A percentile compares a stretch with the other conserved stretches of the same genome.
phyloP scores from a whole-genome alignment of 1,140 invertebrate species.

The Nilaparvata lugens region DNA sequence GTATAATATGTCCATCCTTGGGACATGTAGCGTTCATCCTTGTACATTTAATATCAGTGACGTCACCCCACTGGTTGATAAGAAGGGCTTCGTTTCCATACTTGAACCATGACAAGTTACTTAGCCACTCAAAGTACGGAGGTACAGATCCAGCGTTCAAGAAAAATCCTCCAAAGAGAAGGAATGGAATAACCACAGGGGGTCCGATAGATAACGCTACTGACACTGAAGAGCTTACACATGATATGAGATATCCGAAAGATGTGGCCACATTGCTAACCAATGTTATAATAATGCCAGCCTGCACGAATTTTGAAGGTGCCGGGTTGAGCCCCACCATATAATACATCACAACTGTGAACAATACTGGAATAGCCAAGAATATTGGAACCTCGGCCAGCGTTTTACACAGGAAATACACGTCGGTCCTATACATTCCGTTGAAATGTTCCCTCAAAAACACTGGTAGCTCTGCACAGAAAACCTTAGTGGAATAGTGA shows the following conservation, averaged over 20 bases:
- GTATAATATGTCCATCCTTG: slow-evolving; percentile 60
- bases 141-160: slow-evolving; percentile 83
- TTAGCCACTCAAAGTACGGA: slow-evolving; percentile 80
- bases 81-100: slow-evolving; percentile 88
- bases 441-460: slow-evolving; percentile 86
- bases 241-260: slow-evolving; percentile 88
- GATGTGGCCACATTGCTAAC: slow-evolving; percentile 86
- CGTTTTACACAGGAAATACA: slow-evolving; percentile 89
- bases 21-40: slow-evolving; percentile 62
- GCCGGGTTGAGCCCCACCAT: slow-evolving; percentile 73
- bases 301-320: slow-evolving; percentile 61
- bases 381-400: slow-evolving; percentile 79
- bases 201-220: slow-evolving; percentile 84
- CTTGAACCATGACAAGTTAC: slow-evolving; percentile 90
- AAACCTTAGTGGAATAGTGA: no score
- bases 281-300: slow-evolving; percentile 61
- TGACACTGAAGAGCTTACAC: slow-evolving; percentile 63
- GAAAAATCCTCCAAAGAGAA: slow-evolving; percentile 94
- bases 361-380: slow-evolving; percentile 70
- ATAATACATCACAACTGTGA: slow-evolving; percentile 78
- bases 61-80: slow-evolving; percentile 86
- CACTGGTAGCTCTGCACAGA: slow-evolving; percentile 83
- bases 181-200: slow-evolving; percentile 82
- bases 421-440: slow-evolving; percentile 85
- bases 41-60: slow-evolving; percentile 62